Evolutionary conservation across 2,888 invertebrate genomes (phyloP).

Genomic region (Lycocerus yunnanus): DNA sequence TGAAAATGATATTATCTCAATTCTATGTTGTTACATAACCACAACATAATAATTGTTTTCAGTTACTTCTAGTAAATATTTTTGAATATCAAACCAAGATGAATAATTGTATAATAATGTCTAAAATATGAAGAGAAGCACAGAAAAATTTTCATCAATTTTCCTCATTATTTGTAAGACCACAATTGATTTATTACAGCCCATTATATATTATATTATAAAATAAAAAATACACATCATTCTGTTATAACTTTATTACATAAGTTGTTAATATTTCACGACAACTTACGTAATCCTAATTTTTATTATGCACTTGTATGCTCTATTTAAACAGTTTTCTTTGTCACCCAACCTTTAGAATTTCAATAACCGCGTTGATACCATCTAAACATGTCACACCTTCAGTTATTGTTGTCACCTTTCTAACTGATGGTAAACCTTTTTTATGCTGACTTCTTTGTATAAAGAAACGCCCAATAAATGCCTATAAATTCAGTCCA

Average conservation of each 20-base stretch:
- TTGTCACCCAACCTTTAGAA: conserved; percentile 7
- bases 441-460: conserved; percentile 7
- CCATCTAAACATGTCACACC: conserved; percentile 18
- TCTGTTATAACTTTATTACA: conserved; percentile 5
- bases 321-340: conserved; percentile 4
- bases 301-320: conserved; percentile 4
- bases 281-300: conserved; percentile 2
- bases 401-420: conserved; percentile 17
- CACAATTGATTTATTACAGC: background rate
- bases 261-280: conserved; percentile 2
- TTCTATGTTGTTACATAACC: background rate
- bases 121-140: no score
- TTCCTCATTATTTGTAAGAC: background rate
- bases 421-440: conserved; percentile 12
- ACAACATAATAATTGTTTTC: background rate
- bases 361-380: conserved; percentile 13
- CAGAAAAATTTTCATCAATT: background rate
- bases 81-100: no score
- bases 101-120: background rate
- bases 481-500: background rate
- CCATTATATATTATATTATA: background rate
- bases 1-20: background rate
- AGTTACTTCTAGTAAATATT: background rate
- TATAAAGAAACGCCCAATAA: conserved; percentile 10
- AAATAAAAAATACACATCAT: conserved; percentile 7